Base-by-base conservation (phyloP, 2,113 vertebrate genomes). In the Corynorhinus townsendii region DNA sequence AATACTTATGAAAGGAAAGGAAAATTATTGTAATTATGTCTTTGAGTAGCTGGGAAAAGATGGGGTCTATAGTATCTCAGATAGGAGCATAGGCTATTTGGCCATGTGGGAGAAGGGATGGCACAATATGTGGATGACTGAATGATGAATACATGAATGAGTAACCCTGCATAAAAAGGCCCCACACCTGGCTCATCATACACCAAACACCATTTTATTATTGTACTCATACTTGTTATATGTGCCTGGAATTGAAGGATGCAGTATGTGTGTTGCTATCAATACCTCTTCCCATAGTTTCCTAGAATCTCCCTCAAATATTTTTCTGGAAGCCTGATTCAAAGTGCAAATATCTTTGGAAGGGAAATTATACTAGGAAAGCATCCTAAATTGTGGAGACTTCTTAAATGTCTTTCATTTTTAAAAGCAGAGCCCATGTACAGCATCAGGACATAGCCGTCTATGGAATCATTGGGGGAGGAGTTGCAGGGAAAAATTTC, bases 311-410 rank as follows among this genome's bases (percentile, higher is more conserved):
- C 35, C 3, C 1, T 35, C 2, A 69, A 7, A 87, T 72, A 24
- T 47, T 81, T 96, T 87, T 77, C 75, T 94, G n/a, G 22, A 92
- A 85, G 80, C 72, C n/a, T 93, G 66, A 66, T 68, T 72, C 43
- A 77, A 77, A 81, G 6, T 54, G 28, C 35, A 77, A 79, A 52
- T 87, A 43, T 81, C 17, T 81, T 93, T 95, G 40, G 40, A 82
- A 56, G 40, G 17, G 35, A 40, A 33, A 88, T 49, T 24, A n/a
- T 52, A 28, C 17, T 69, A 79, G 24, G 19, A 72, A 72, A 92
- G 22, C 1, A 3, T 64, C 38, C 30, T 38, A 38, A 54, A 80
- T 35, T 82, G 19, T 49, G 85, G 68, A 69, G 24, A 38, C 8
- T 38, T 87, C 35, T 73, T n/a, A 22, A 17, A 35, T 54, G 56